phyloP scores from a whole-genome alignment of 2,888 invertebrate genomes.

The Torymus texanus region DNA sequence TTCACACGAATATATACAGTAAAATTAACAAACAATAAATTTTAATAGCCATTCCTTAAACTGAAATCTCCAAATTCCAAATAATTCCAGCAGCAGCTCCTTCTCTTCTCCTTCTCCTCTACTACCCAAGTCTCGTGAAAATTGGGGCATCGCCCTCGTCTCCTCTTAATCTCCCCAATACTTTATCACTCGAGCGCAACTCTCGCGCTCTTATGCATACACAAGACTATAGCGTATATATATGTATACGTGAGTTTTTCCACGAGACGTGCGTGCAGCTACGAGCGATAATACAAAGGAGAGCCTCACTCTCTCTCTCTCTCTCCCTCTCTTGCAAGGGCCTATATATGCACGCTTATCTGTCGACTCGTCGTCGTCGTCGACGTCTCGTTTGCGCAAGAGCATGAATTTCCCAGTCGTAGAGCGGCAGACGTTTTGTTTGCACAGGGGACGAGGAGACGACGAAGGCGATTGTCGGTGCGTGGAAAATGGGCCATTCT shows the following conservation, averaged over 20 bases:
- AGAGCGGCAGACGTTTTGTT: background rate
- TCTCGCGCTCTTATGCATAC: conserved; percentile 1
- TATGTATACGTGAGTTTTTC: background rate
- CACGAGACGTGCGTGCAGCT: background rate
- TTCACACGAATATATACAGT: too few relatives aligned
- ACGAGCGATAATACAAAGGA: conserved; percentile 13
- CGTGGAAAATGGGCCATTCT: conserved; percentile 1
- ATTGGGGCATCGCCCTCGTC: conserved; percentile 32
- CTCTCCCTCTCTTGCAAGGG: too few relatives aligned
- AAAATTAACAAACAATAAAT: too few relatives aligned
- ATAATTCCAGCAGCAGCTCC: too few relatives aligned
- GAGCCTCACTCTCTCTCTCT: background rate
- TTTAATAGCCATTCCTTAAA: too few relatives aligned
- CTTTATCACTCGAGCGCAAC: conserved; percentile 36
- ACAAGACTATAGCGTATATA: background rate
- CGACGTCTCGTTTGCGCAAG: conserved; percentile 25
- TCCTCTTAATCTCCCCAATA: conserved; percentile 26
- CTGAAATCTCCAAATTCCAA: too few relatives aligned
- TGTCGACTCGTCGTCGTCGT: too few relatives aligned
- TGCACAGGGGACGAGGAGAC: conserved; percentile 1
- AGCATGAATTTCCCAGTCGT: conserved; percentile 10
- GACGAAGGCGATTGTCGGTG: background rate
- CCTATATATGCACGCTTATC: conserved; percentile 20
- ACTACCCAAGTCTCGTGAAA: background rate
- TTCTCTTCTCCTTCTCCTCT: background rate